phyloP scores from a whole-genome alignment of 2,888 invertebrate genomes.

The Campoplex capitator region DNA sequence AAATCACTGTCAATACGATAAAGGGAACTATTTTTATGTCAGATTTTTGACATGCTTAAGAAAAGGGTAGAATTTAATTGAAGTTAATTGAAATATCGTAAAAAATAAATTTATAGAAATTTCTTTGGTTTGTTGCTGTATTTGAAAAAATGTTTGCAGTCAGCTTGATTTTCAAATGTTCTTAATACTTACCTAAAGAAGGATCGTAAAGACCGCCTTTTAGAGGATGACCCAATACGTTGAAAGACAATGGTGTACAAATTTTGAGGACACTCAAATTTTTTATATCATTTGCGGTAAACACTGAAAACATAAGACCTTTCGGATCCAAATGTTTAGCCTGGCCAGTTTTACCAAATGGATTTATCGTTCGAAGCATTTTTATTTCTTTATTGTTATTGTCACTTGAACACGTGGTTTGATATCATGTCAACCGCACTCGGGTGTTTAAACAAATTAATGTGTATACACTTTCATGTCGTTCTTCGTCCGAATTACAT shows the following conservation, averaged over 20 bases:
- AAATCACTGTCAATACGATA: too few species aligned
- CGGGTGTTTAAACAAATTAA: neutral
- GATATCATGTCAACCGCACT: constrained; percentile 1
- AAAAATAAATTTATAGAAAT: neutral
- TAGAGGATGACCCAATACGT: constrained; percentile 92
- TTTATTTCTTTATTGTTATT: constrained; percentile 10
- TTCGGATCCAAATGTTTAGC: constrained; percentile 79
- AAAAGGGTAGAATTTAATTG: neutral
- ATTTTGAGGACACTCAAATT: constrained; percentile 93
- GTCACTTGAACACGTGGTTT: constrained; percentile 19
- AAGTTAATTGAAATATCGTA: neutral
- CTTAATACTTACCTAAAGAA: constrained; percentile 88
- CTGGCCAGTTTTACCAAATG: constrained; percentile 19
- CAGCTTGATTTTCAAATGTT: neutral
- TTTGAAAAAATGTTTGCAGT: too few species aligned
- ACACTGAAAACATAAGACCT: constrained; percentile 89
- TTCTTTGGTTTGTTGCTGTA: too few species aligned
- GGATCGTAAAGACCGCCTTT: constrained; percentile 96
- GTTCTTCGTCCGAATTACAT: neutral
- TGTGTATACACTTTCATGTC: too few species aligned
- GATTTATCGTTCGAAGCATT: constrained; percentile 11
- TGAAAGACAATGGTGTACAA: constrained; percentile 91
- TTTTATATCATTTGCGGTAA: constrained; percentile 91
- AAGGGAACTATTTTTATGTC: too few species aligned
- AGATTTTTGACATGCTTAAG: neutral